Evolutionary conservation across 2,113 vertebrate species (phyloP), one percentile per base, ranked within the genome.

Genomic region (Fukomys damarensis): DNA sequence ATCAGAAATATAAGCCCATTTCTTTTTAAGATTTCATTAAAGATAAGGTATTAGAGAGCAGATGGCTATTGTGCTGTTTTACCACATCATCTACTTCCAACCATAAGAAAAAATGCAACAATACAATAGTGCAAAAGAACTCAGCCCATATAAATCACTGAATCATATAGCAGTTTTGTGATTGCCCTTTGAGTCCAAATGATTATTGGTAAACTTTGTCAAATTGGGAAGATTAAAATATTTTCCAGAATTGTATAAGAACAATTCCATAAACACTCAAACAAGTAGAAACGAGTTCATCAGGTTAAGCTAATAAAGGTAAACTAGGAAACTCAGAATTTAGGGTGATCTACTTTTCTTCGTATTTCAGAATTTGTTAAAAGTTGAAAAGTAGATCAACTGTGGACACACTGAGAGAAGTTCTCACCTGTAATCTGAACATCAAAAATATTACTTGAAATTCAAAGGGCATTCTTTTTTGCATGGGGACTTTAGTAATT

Each of bases 11-110:
- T 72, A 91, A 92, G 46, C 30, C 65, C 13, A 81, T 98, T 95
- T 95, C 30, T 52, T 86, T 52, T n/a, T 56, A 81, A 80, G 90
- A 96, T 97, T 97, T 97, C 92, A 96, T 86, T 96, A 96, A 96
- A 92, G 92, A 94, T 95, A 94, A 20, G 35, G 58, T 93, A 92
- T 86, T 77, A 90, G 38, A 56, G 59, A 92, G 76, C 82, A 24
- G 77, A 88, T 95, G 65, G 54, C 90, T 87, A 88, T 89, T 95
- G 80, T 96, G 26, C 26, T 68, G 70, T 58, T 32, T 96, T 70
- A 83, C 76, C 83, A 88, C 12, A 86, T 88, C 66, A 95, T 80
- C 59, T 86, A 35, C 46, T 84, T 96, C 43, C 19, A 94, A 72
- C 24, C 17, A 81, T 86, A 96, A 95, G 58, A 79, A 76, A 79